A percentile compares a stretch with the other conserved stretches of the same genome.
Conservation (phyloP, 2,888 invertebrate species). For the Anthophora plumipes region DNA sequence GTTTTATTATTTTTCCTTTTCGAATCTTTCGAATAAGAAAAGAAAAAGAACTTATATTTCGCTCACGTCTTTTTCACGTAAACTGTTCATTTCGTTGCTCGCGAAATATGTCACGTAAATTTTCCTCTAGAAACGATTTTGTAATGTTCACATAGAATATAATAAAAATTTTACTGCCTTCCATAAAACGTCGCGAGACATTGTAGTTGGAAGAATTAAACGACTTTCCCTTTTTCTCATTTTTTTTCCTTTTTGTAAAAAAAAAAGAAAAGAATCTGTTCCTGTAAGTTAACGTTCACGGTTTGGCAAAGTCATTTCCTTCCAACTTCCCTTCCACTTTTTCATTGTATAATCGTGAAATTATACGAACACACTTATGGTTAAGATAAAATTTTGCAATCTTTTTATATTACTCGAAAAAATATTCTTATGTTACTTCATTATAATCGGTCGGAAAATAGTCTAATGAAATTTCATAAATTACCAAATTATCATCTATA, state of each 20-base stretch:
- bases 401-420: neutral
- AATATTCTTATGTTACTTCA: neutral
- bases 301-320: slow-evolving; percentile 18
- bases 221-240: neutral
- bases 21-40: too few species aligned
- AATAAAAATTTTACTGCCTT: slow-evolving; percentile 28
- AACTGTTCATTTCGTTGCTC: neutral
- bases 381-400: neutral
- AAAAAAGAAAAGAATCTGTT: slow-evolving; percentile 3
- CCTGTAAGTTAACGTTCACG: neutral
- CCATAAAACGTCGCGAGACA: slow-evolving; percentile 16
- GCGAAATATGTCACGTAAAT: slow-evolving; percentile 8
- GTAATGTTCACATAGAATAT: slow-evolving; percentile 11
- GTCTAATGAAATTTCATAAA: neutral
- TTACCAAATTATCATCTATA: neutral
- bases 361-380: neutral
- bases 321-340: neutral
- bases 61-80: neutral
- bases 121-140: neutral
- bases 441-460: neutral
- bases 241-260: too few species aligned
- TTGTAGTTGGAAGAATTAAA: slow-evolving; percentile 34
- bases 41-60: too few species aligned
- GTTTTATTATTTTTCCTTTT: too few species aligned
- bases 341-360: neutral